Conservation (phyloP, 2,797 vertebrate genomes). For the Pangasius krempfi region DNA sequence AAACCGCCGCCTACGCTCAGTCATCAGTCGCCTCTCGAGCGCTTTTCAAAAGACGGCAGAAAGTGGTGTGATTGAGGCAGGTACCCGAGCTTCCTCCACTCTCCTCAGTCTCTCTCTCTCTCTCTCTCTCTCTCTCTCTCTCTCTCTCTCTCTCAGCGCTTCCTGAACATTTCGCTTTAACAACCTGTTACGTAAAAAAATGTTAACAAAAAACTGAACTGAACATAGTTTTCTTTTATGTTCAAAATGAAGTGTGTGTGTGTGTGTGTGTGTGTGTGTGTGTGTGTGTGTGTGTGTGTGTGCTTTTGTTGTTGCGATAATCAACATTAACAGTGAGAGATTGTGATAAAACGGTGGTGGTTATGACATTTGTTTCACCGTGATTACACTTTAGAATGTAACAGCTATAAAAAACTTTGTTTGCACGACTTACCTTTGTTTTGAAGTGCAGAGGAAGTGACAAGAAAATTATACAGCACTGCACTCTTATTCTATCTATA, state of each 20-base stretch:
- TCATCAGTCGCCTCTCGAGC: not conserved
- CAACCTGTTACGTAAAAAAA: not conserved
- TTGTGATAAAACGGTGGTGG: not conserved
- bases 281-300: conserved; percentile 7
- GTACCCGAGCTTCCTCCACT: not conserved
- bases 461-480: not conserved
- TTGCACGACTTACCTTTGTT: not conserved
- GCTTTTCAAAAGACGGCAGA: not conserved
- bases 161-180: conserved; percentile 17
- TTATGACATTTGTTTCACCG: not conserved
- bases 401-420: not conserved
- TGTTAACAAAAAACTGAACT: not conserved
- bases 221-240: not conserved
- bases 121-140: not conserved
- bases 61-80: not conserved
- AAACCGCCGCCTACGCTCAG: not conserved
- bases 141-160: not conserved
- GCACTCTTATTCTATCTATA: not conserved
- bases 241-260: not conserved
- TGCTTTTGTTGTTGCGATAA: not conserved
- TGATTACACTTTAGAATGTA: not conserved
- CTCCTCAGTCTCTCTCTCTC: not conserved
- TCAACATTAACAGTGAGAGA: not conserved
- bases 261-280: conserved; percentile 3
- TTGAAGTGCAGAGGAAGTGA: not conserved